Conservation (phyloP, 2,113 vertebrate species). For the Crotophaga sulcirostris region DNA sequence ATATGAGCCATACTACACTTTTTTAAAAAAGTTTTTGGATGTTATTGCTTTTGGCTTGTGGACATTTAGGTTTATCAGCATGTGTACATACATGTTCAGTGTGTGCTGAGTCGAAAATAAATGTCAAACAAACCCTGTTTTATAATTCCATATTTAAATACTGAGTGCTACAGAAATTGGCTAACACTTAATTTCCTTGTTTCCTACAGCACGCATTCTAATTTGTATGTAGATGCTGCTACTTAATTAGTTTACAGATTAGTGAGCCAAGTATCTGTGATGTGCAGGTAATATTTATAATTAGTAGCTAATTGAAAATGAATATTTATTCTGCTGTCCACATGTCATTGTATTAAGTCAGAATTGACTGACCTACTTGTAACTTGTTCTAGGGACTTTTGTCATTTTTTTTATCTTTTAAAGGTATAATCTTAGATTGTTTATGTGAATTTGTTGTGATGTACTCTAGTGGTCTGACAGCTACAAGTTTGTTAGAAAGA, state of each 20-base stretch:
- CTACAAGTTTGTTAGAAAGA: neutral
- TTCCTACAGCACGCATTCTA: neutral
- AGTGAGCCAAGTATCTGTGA: neutral
- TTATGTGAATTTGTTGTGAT: neutral
- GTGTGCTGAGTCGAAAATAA: neutral
- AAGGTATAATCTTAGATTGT: neutral
- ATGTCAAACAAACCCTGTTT: neutral
- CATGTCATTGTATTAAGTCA: neutral
- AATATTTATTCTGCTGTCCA: constrained; percentile 36
- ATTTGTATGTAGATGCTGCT: constrained; percentile 9
- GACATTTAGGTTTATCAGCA: neutral
- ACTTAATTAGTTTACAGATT: constrained; percentile 37
- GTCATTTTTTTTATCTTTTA: neutral
- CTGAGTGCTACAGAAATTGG: neutral
- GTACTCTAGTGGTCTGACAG: neutral
- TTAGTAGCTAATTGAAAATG: constrained; percentile 23
- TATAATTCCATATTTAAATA: neutral
- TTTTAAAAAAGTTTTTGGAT: neutral
- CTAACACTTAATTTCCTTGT: neutral
- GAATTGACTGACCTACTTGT: neutral
- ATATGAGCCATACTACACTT: neutral
- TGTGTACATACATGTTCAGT: neutral
- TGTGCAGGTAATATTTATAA: constrained; percentile 26
- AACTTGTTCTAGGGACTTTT: neutral
- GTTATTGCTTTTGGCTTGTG: neutral